These are phyloP conservation scores for Poecilus cupreus DNA, from an alignment of 2,888 invertebrate species.

Conservation along the genomic window DNA sequence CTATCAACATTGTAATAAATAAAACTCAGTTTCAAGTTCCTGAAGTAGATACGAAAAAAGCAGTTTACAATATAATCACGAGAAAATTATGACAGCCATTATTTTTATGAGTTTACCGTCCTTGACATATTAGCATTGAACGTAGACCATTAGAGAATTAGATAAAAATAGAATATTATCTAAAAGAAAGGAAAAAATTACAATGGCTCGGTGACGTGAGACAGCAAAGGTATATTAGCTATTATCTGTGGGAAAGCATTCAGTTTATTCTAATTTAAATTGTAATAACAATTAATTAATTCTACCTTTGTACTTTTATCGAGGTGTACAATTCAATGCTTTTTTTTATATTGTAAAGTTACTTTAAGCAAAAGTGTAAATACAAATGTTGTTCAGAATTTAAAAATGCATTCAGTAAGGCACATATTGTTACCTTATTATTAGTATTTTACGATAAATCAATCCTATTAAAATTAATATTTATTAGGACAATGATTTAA, in stretches of 20 bases:
- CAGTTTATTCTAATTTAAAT: background rate
- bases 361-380: too few relatives aligned
- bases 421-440: too few relatives aligned
- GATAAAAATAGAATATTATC: conserved; percentile 16
- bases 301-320: background rate
- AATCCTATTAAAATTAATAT: too few relatives aligned
- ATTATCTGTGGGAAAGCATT: background rate
- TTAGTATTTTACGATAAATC: too few relatives aligned
- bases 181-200: background rate
- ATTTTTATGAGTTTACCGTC: background rate
- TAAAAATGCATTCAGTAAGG: too few relatives aligned
- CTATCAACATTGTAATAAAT: background rate
- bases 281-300: background rate
- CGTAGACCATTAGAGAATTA: background rate
- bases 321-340: too few relatives aligned
- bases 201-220: background rate
- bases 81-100: conserved; percentile 3
- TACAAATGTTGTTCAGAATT: too few relatives aligned
- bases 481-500: too few relatives aligned
- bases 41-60: background rate
- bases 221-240: background rate
- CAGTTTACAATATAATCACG: background rate
- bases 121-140: conserved; percentile 22
- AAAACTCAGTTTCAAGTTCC: background rate
- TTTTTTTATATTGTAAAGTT: too few relatives aligned